Conservation (phyloP, 2,888 invertebrate species). For the Biston stratarius region DNA sequence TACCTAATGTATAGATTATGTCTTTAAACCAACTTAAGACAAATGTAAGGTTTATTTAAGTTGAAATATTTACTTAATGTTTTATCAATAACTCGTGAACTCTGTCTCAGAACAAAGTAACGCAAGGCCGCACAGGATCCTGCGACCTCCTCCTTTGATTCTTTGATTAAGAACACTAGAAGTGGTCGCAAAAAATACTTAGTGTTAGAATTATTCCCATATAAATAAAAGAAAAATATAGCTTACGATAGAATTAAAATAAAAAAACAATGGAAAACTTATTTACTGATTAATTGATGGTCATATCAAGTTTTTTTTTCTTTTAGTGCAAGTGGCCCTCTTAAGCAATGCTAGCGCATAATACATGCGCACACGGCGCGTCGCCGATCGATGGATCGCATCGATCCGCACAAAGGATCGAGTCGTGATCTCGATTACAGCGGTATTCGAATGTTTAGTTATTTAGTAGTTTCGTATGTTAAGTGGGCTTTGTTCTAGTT, state of each 20-base stretch:
- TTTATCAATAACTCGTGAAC: too few relatives aligned
- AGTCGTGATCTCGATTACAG: constrained; percentile 83
- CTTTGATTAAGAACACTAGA: too few relatives aligned
- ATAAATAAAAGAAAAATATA: too few relatives aligned
- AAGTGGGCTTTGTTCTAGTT: constrained; percentile 28
- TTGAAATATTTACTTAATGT: too few relatives aligned
- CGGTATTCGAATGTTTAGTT: constrained; percentile 37
- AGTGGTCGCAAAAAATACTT: not conserved
- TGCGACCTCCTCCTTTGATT: too few relatives aligned
- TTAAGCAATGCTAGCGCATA: constrained; percentile 72
- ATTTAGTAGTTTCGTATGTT: constrained; percentile 37
- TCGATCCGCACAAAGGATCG: constrained; percentile 80
- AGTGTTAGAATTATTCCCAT: not conserved
- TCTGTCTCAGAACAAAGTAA: too few relatives aligned
- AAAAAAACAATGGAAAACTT: too few relatives aligned
- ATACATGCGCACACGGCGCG: constrained; percentile 79
- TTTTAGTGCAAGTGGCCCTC: constrained; percentile 51
- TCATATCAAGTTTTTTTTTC: not conserved
- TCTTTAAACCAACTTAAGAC: too few relatives aligned
- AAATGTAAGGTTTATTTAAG: too few relatives aligned
- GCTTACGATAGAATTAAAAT: too few relatives aligned
- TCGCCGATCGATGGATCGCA: constrained; percentile 80
- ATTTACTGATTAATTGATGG: constrained; percentile 4
- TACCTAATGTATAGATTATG: too few relatives aligned
- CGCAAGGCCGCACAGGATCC: too few relatives aligned